Percentiles rank a stretch among this genome's conserved stretches.
Evolutionary conservation across 1,140 invertebrate genomes (phyloP).

Genomic region (Brachionus asplanchnoidis): DNA sequence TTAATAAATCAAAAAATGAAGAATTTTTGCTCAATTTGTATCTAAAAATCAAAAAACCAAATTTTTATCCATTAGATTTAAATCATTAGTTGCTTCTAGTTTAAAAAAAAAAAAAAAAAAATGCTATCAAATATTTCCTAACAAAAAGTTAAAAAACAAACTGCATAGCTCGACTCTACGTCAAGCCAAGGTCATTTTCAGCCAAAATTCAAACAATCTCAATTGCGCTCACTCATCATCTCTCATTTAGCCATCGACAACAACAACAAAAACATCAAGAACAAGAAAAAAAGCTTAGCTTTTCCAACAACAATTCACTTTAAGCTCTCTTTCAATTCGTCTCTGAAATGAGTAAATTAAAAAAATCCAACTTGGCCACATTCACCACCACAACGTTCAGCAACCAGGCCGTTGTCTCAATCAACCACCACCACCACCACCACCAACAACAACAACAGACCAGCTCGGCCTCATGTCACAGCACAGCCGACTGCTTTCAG

Average conservation of each 20-base stretch:
- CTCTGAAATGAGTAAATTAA: background rate
- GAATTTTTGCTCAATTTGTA: too few relatives aligned
- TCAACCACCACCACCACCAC: background rate
- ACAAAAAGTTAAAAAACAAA: background rate
- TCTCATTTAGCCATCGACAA: background rate
- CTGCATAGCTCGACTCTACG: background rate
- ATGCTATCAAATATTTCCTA: background rate
- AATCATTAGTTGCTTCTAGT: too few relatives aligned
- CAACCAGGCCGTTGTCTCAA: conserved; percentile 6
- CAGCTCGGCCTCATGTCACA: background rate
- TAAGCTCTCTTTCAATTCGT: background rate
- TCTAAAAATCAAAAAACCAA: too few relatives aligned
- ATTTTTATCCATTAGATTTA: too few relatives aligned
- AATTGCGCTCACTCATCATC: background rate
- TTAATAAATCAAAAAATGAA: too few relatives aligned
- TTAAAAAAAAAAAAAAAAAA: background rate
- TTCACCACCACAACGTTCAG: background rate
- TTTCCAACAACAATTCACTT: background rate
- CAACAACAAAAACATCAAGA: too few relatives aligned
- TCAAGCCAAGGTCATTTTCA: background rate
- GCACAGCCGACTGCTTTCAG: background rate
- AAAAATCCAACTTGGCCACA: conserved; percentile 1
- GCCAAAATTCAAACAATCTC: background rate
- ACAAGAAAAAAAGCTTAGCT: background rate
- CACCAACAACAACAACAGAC: background rate